Evolutionary conservation across 2,888 invertebrate genomes (phyloP).

Genomic region (Xiphydria camelus): DNA sequence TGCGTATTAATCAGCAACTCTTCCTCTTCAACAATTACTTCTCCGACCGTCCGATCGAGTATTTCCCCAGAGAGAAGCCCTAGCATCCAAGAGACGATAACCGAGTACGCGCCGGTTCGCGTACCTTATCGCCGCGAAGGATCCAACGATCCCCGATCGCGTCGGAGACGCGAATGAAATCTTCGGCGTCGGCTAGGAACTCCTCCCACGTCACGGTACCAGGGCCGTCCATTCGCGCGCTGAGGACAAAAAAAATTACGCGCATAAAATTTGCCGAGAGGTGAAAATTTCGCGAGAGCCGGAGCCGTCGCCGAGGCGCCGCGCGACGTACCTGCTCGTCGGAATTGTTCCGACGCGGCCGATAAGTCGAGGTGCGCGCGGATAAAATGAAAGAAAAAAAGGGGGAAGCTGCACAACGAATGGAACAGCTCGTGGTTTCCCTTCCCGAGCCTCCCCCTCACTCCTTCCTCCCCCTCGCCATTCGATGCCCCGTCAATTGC

Average conservation of each 20-base stretch:
- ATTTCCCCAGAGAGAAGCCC: not conserved
- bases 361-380: conserved; percentile 38
- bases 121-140: conserved; percentile 50
- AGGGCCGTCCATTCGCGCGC: conserved; percentile 45
- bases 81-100: too few species aligned
- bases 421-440: conserved; percentile 44
- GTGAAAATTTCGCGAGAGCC: not conserved
- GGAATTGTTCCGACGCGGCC: too few species aligned
- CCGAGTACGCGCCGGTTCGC: too few species aligned
- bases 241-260: not conserved
- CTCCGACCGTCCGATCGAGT: not conserved
- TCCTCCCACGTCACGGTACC: conserved; percentile 57
- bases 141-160: conserved; percentile 53
- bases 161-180: conserved; percentile 48
- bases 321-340: conserved; percentile 13
- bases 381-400: conserved; percentile 50
- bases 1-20: too few species aligned
- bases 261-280: too few species aligned
- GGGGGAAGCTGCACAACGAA: conserved; percentile 52
- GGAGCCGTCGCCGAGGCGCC: not conserved
- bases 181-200: conserved; percentile 51
- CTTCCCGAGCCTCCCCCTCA: conserved; percentile 24
- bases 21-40: not conserved
- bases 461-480: conserved; percentile 29
- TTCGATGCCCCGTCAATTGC: conserved; percentile 45